phyloP scores from a whole-genome alignment of 2,113 vertebrate genomes.

The Eolophus roseicapilla region DNA sequence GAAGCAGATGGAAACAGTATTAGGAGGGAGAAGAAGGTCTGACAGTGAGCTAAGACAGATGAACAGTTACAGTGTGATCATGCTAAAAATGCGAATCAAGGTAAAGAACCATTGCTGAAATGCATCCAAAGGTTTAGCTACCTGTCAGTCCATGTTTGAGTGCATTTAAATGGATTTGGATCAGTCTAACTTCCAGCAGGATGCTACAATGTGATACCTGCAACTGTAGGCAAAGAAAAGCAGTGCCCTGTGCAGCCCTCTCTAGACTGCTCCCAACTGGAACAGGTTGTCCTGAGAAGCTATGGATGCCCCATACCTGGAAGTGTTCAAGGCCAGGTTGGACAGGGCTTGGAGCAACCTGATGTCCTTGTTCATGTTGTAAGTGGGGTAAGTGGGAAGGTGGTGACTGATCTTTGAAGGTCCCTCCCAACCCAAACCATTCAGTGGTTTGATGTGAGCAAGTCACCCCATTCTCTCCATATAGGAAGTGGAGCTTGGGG shows the following conservation, averaged over 20 bases:
- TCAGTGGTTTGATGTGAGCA: fast-evolving
- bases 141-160: not conserved
- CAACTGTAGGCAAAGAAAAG: not conserved
- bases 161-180: not conserved
- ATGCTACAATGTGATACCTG: not conserved
- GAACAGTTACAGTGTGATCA: not conserved
- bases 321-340: fast-evolving
- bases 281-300: not conserved
- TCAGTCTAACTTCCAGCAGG: not conserved
- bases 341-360: fast-evolving
- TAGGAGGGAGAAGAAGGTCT: not conserved
- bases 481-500: not conserved
- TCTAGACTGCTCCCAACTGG: not conserved
- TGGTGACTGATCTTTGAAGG: not conserved
- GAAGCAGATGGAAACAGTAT: not conserved
- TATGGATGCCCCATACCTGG: not conserved
- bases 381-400: not conserved
- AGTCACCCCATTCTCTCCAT: fast-evolving
- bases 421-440: not conserved
- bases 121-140: not conserved
- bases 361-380: not conserved
- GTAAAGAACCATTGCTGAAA: not conserved
- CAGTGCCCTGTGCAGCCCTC: not conserved
- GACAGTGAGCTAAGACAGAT: not conserved
- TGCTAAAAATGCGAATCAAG: not conserved